Base-by-base conservation (phyloP, 1,140 invertebrate species). In the Drosophila tani region DNA sequence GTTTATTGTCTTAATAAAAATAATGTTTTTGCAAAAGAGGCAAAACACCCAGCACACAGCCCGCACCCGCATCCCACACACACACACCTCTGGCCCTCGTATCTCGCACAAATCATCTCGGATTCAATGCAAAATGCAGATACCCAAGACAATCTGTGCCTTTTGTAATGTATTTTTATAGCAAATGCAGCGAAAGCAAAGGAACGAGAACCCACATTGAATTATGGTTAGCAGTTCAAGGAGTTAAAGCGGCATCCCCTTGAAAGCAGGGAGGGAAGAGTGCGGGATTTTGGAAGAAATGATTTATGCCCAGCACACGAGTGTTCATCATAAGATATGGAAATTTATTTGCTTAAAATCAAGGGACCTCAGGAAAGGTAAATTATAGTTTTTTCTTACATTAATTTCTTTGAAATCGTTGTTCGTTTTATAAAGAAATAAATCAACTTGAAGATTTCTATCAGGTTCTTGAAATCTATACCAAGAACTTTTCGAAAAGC, bases 1-100 rank as follows among this genome's bases (percentile, higher is more conserved):
- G 85, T 90, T 90, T 88, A 90, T 88, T 88, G 81, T 88, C 83
- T 88, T 88, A 88, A 81, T 82, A 86, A 85, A 85, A 85, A 85
- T 84, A 85, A 85, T 85, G 82, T 85, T 85, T 81, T 70, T 17
- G 57, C 73, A 69, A 50, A 56, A 77, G 46, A 51, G 51, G 35
- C 60, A 81, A 59, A 55, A 59, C 64, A 60, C 50, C 38, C 68
- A 59, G 41, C 69, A 62, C 50, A 46, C 29, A 43, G 11, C 17
- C 12, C 21, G 15, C 49, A 11, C 45, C 45, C 46, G 15, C 56
- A 59, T 17, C 11, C 35, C 40, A 14, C 50, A 35, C 29, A 21
- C 55, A 14, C 19, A n/a, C 11, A n/a, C 17, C 19, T 24, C 9
- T 15, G 51, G 17, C 32, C 24, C 24, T 29, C 40, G 19, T 66